These are phyloP conservation scores for Podabrus alpinus DNA, from an alignment of 2,888 invertebrate genomes.

Conservation along the genomic window DNA sequence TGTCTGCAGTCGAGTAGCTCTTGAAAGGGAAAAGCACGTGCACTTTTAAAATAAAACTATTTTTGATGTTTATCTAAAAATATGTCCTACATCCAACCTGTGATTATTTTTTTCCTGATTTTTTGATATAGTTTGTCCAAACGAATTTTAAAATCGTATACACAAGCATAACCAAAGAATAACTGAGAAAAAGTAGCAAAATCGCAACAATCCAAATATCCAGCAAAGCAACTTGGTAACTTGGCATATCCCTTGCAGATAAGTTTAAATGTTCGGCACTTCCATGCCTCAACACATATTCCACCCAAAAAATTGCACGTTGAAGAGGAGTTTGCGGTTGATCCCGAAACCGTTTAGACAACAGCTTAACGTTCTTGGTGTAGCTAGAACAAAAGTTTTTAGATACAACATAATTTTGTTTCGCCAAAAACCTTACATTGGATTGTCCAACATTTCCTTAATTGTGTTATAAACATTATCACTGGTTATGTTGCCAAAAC, in stretches of 20 bases:
- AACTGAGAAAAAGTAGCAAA: not conserved
- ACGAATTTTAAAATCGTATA: not conserved
- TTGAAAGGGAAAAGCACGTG: too few relatives aligned
- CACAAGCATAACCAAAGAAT: not conserved
- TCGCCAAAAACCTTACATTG: conserved; percentile 38
- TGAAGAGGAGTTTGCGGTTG: conserved; percentile 31
- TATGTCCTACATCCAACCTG: too few relatives aligned
- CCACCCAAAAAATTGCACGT: conserved; percentile 33
- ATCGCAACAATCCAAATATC: not conserved
- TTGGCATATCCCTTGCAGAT: conserved; percentile 23
- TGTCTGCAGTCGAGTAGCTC: too few relatives aligned
- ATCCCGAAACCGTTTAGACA: conserved; percentile 33
- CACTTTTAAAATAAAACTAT: too few relatives aligned
- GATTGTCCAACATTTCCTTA: conserved; percentile 34
- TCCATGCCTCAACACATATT: conserved; percentile 28
- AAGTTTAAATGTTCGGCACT: conserved; percentile 22
- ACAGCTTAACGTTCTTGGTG: conserved; percentile 16
- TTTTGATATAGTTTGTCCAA: not conserved
- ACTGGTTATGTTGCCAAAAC: conserved; percentile 33
- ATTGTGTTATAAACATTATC: conserved; percentile 34
- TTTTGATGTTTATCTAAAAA: too few relatives aligned
- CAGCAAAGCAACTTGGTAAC: conserved; percentile 18
- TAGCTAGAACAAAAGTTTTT: conserved; percentile 30
- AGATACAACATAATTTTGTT: not conserved
- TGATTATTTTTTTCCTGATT: not conserved